Evolutionary conservation across 1,140 invertebrate genomes (phyloP), one percentile per base, ranked within the genome.

Genomic region (Cotesia typhae): DNA sequence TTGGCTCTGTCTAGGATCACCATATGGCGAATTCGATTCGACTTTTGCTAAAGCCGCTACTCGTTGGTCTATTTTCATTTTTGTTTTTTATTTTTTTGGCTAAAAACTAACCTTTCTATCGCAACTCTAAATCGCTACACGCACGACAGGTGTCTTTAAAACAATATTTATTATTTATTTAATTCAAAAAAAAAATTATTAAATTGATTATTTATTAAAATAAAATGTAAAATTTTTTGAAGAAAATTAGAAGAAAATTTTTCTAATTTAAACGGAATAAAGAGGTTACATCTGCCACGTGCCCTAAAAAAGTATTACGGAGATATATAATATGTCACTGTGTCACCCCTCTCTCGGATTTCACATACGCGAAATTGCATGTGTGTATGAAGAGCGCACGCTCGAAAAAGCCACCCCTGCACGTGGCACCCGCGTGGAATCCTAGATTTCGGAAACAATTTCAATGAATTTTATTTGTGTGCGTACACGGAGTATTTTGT

Each of bases 241-340:
- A 17, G 17, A 17, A 17, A 17, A 17, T 1, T 17, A 1, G 20
- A 28, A 35, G 60, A 37, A 35, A 35, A 35, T 35, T 5, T 61
- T 61, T 61, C 10, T 61, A 35, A 47, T 47, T 4, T 47, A 3
- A 65, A 10, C 17, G 12, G 10, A 37, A 37, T 41, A 41, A 65
- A 65, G n/a, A 57, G 5, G 63, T 74, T 37, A 79, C 83, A 85
- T 85, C 84, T 86, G 84, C 63, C 63, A 82, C 81, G 81, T 83
- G 83, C 77, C 82, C 71, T 80, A 51, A 83, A 47, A 47, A 47
- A 47, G 41, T 80, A 85, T 84, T 84, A 83, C 77, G 74, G 78
- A 77, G 6, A 47, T 47, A 80, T 47, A 80, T 85, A 86, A 86
- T 84, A 81, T 85, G 83, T 85, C 83, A 86, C 84, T 84, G 82